Evolutionary conservation across 2,797 vertebrate genomes (phyloP), one percentile per base, ranked within the genome.

Genomic region (Bryconaethiops microstoma): DNA sequence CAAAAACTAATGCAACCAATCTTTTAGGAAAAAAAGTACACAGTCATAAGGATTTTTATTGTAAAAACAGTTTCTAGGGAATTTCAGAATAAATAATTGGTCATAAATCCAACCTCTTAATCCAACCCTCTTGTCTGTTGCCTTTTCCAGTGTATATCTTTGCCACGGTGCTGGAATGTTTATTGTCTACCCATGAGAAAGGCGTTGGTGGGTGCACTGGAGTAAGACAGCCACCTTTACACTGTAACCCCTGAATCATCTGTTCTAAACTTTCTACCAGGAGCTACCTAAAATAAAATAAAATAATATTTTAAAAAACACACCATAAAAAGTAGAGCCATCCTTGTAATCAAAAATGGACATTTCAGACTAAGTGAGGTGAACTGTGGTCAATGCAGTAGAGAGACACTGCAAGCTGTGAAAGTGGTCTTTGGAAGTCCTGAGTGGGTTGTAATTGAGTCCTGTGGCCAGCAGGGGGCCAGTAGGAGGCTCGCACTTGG

Each of bases 351-450:
- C 35, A 60, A 76, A 39, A 78, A 65, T 48, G 23, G 17, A 60
- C 17, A 70, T 16, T 67, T 86, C 5, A 71, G 74, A 65, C 64
- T 63, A 68, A 81, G 72, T 72, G 80, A 84, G 65, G 82, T 69
- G 25, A 77, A 86, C 74, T 79, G 62, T 83, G 73, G 10, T 85
- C 78, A 64, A 77, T 29, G 57, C 68, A 35, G 71, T 86, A 78
- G 80, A 23, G 60, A 82, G 72, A 77, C 59, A 29, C 65, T 89
- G 84, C 84, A 48, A 83, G 75, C 65, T 89, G 84, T 85, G 73
- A 89, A 80, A 86, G 87, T 89, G 87, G 88, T 90, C 87, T 94
- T 91, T 92, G 91, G 90, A 90, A 88, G 90, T 92, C 91, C 92
- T 92, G 91, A 92, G 91, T 81, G 87, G 83, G 81, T 84, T 85